phyloP scores from a whole-genome alignment of 2,888 invertebrate species.

The Dasypogon diadema region DNA sequence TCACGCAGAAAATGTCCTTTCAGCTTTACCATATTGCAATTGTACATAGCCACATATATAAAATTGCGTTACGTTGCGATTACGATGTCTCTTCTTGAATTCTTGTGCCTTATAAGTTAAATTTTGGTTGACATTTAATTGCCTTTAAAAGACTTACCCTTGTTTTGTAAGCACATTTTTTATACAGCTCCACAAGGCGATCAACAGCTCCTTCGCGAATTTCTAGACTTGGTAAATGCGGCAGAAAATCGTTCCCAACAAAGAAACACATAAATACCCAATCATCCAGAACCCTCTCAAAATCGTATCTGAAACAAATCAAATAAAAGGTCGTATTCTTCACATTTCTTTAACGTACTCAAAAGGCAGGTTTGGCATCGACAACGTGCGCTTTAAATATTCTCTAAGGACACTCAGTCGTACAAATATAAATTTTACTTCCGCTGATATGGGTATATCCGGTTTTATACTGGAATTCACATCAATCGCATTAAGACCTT shows the following conservation, averaged over 20 bases:
- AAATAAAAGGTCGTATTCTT: neutral
- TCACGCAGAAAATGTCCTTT: too few relatives aligned
- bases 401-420: constrained; percentile 93
- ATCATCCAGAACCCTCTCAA: constrained; percentile 96
- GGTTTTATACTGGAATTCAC: constrained; percentile 69
- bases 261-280: constrained; percentile 99
- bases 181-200: constrained; percentile 91
- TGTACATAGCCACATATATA: too few relatives aligned
- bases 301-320: constrained; percentile 76
- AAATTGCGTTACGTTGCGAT: too few relatives aligned
- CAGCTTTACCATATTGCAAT: too few relatives aligned
- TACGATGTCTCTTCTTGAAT: too few relatives aligned
- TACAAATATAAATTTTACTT: constrained; percentile 92
- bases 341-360: constrained; percentile 61
- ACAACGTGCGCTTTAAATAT: constrained; percentile 89
- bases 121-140: too few relatives aligned
- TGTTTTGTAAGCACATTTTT: constrained; percentile 94
- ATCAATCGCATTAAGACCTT: constrained; percentile 76
- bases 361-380: constrained; percentile 94
- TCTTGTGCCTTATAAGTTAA: too few relatives aligned
- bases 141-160: constrained; percentile 79
- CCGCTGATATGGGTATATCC: constrained; percentile 76
- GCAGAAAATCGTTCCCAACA: constrained; percentile 98
- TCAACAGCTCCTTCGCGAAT: constrained; percentile 98
- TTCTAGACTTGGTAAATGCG: constrained; percentile 97